Percentiles rank a stretch among this genome's conserved stretches.
Conservation (phyloP, 2,888 invertebrate genomes). For the Pterobdella sp. region DNA sequence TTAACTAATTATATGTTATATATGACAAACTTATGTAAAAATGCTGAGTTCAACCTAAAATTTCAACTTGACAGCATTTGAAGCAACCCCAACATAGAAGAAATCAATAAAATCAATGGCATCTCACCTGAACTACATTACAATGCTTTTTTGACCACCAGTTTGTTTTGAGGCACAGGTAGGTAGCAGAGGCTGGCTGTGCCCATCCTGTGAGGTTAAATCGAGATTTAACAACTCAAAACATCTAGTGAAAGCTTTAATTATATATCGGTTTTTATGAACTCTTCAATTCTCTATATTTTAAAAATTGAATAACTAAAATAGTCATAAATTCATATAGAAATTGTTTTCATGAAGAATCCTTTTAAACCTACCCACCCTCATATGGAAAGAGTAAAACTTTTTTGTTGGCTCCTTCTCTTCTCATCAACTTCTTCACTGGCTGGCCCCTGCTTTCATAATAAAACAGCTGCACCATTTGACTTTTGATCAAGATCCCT, state of each 20-base stretch:
- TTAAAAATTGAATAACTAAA: too few species aligned
- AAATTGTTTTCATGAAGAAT: too few species aligned
- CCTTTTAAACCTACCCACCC: too few species aligned
- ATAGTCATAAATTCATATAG: too few species aligned
- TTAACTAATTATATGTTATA: too few species aligned
- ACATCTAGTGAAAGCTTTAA: too few species aligned
- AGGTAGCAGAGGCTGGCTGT: constrained; percentile 72
- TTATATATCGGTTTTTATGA: too few species aligned
- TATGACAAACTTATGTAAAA: neutral
- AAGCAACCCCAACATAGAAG: neutral
- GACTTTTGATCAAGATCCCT: too few species aligned
- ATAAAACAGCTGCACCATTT: constrained; percentile 63
- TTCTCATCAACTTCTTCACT: constrained; percentile 70
- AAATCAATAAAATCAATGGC: neutral
- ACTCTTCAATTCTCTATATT: too few species aligned
- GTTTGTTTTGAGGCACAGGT: constrained; percentile 76
- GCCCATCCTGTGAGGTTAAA: too few species aligned
- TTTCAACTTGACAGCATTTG: neutral
- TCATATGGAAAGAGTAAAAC: constrained; percentile 77
- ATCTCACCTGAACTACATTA: constrained; percentile 64
- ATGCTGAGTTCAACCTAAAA: neutral
- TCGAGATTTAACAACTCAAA: too few species aligned
- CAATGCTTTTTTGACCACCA: constrained; percentile 78
- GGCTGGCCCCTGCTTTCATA: constrained; percentile 73
- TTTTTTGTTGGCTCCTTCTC: constrained; percentile 75